These are phyloP conservation scores for Holacanthus passer DNA, from an alignment of 2,113 vertebrate species.

Conservation along the genomic window DNA sequence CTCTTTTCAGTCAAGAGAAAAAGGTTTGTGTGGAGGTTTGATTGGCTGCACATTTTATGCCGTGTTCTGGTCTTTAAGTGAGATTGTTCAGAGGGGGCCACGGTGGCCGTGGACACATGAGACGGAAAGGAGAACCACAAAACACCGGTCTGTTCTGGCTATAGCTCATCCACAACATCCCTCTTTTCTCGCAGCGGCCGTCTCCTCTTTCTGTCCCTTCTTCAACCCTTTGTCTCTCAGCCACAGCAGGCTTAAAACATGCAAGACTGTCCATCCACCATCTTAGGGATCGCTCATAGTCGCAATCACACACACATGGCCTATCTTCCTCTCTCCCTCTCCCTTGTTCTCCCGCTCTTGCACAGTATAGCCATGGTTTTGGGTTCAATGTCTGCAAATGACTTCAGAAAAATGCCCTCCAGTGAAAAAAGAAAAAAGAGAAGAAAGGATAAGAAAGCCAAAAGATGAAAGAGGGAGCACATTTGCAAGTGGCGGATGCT, in stretches of 20 bases:
- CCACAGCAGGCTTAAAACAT: conserved; percentile 70
- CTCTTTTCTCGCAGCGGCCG: conserved; percentile 33
- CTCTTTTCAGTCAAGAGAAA: conserved; percentile 81
- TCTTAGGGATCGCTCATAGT: conserved; percentile 68
- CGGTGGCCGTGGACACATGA: conserved; percentile 53
- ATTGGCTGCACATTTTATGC: conserved; percentile 83
- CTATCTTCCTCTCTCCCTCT: conserved; percentile 38
- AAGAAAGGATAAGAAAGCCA: conserved; percentile 73
- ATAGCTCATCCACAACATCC: conserved; percentile 54
- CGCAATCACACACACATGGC: conserved; percentile 40
- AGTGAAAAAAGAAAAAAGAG: conserved; percentile 66
- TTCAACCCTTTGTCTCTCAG: conserved; percentile 69
- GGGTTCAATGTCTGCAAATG: conserved; percentile 73
- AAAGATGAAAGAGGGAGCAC: conserved; percentile 80
- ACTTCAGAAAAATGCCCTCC: conserved; percentile 78
- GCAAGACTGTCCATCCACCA: conserved; percentile 75
- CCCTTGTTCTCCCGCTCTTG: conserved; percentile 48
- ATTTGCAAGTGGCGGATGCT: conserved; percentile 82
- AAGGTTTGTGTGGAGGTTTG: conserved; percentile 80
- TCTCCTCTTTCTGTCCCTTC: conserved; percentile 56
- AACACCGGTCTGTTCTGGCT: conserved; percentile 56
- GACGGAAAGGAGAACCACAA: conserved; percentile 57
- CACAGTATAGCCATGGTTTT: conserved; percentile 47
- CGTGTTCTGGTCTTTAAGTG: conserved; percentile 75
- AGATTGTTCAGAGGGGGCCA: conserved; percentile 73